phyloP scores from a whole-genome alignment of 2,797 vertebrate species.

The Anniella stebbinsi region DNA sequence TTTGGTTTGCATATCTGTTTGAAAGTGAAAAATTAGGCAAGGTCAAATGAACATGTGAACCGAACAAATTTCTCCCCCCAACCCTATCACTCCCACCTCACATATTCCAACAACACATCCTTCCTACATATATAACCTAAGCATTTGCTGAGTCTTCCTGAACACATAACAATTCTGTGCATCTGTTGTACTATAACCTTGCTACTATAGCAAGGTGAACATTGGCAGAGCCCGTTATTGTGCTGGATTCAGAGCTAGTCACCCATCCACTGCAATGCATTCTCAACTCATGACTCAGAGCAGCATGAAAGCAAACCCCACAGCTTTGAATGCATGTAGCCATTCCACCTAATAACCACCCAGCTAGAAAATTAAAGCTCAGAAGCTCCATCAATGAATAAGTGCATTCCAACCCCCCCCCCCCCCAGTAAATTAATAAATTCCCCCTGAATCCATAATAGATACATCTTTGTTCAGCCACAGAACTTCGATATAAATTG shows the following conservation, averaged over 20 bases:
- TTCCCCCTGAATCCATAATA: constrained; percentile 72
- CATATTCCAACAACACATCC: neutral
- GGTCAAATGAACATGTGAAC: no score
- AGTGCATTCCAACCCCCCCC: constrained; percentile 39
- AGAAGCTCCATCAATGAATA: constrained; percentile 55
- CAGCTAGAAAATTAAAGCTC: constrained; percentile 55
- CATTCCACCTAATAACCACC: neutral
- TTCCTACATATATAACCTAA: neutral
- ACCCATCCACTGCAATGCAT: neutral
- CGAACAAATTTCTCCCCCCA: no score
- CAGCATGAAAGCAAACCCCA: constrained; percentile 28
- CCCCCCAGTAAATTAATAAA: constrained; percentile 75
- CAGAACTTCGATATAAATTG: constrained; percentile 80
- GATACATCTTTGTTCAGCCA: constrained; percentile 79
- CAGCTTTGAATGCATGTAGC: neutral
- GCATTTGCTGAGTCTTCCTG: neutral
- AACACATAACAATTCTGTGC: neutral
- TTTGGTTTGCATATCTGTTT: no score
- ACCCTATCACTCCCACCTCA: neutral
- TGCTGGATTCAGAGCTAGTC: neutral
- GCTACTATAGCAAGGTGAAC: neutral
- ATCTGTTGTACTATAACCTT: neutral
- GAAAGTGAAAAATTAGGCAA: no score
- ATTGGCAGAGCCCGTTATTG: neutral
- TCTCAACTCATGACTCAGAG: neutral